Evolutionary conservation across 2,113 vertebrate genomes (phyloP).

Genomic region (Mus pahari): DNA sequence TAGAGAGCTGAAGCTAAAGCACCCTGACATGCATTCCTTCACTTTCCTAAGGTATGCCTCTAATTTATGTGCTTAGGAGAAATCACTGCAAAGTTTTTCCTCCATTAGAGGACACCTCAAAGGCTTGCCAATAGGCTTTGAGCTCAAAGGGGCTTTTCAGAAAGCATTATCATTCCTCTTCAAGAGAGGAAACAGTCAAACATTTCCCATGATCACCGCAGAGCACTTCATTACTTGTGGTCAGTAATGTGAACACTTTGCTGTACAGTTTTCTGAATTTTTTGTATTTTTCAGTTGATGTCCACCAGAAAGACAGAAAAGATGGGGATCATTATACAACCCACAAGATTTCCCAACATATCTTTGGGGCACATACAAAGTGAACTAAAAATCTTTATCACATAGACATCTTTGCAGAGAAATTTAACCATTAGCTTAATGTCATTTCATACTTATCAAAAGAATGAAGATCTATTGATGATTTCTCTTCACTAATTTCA

Average conservation of each 20-base stretch:
- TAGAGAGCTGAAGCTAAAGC: background rate
- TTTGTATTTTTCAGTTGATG: background rate
- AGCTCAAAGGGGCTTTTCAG: background rate
- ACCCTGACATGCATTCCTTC: background rate
- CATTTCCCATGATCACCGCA: background rate
- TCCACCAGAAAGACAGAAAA: background rate
- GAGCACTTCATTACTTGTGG: background rate
- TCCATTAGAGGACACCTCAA: background rate
- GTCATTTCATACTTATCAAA: background rate
- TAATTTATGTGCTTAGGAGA: background rate
- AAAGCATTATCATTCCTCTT: background rate
- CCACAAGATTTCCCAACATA: background rate
- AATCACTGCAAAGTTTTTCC: background rate
- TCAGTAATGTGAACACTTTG: background rate
- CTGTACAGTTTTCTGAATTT: background rate
- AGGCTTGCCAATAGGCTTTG: background rate
- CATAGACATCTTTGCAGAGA: background rate
- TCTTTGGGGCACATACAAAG: background rate
- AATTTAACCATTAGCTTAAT: background rate
- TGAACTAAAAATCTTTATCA: background rate
- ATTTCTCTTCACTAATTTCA: background rate
- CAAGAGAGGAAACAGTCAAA: background rate
- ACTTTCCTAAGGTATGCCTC: background rate
- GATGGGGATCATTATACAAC: too few relatives aligned
- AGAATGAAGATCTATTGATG: background rate